Evolutionary conservation across 2,113 vertebrate species (phyloP), one percentile per base, ranked within the genome.

Genomic region (Eublepharis macularius): DNA sequence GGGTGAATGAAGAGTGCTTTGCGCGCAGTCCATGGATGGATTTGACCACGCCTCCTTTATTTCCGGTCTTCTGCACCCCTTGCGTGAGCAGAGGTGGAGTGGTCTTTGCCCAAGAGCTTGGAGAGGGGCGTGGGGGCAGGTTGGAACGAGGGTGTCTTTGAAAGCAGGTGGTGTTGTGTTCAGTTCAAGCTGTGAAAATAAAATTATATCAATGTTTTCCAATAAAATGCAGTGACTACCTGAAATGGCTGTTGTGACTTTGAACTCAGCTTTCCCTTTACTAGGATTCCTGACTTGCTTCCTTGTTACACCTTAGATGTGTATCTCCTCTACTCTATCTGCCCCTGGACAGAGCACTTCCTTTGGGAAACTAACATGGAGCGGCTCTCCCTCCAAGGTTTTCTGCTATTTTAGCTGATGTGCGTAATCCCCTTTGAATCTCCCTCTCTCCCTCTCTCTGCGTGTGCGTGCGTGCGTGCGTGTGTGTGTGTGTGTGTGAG

Each of bases 171-270:
- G 93, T 94, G 92, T 94, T 92, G 94, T 95, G 94, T 95, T 95
- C 91, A 94, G 93, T 95, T 94, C 87, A 95, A 95, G 94, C 94
- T 95, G 94, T 95, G 94, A 95, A 95, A 92, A 95, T 94, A 93
- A 93, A 93, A 94, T 66, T 94, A 91, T 94, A 95, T 94, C 94
- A 93, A 94, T 95, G 94, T 95, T 95, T 95, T 95, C 94, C 94
- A 95, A 95, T 95, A 95, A 95, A 95, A 95, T 92, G 94, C 94
- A 95, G 93, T 94, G 92, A 94, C 94, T 94, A 94, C 93, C 94
- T 94, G 93, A 87, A 8, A 7, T 8, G 76, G 39, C 57, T 91
- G 75, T 26, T 41, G 32, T 47, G 26, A 19, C 32, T 34, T 72
- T 36, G 68, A 21, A 10, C 4, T 12, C 16, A 11, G 54, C 11